These are phyloP conservation scores for Epizoanthus rinbou DNA, from an alignment of 92 coral and sea anemone genomes.

Conservation along the genomic window DNA sequence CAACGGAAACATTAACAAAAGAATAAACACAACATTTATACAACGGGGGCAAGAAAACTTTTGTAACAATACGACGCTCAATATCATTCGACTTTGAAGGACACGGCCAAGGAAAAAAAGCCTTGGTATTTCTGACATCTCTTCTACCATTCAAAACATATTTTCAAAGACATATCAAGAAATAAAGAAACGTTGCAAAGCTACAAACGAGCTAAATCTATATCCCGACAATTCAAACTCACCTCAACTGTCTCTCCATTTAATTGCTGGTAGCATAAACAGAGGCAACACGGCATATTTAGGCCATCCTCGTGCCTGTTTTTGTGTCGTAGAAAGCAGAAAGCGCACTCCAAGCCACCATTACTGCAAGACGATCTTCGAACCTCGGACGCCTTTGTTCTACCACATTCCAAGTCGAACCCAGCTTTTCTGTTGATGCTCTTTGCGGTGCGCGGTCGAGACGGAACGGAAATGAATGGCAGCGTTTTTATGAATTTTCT, in stretches of 20 bases:
- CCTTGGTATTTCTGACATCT: no score
- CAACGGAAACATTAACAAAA: no score
- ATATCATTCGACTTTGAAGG: no score
- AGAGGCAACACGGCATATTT: constrained; percentile 38
- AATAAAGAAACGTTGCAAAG: no score
- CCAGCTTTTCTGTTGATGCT: constrained; percentile 30
- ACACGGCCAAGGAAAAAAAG: no score
- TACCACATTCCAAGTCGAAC: constrained; percentile 17
- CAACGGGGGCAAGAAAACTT: no score
- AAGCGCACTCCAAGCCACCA: neutral
- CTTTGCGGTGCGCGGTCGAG: neutral
- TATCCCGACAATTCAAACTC: neutral
- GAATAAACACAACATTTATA: no score
- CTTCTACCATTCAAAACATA: no score
- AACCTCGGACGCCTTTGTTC: neutral
- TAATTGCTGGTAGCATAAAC: constrained; percentile 31
- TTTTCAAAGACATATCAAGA: no score
- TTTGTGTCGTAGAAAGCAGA: constrained; percentile 19
- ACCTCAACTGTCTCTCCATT: constrained; percentile 30
- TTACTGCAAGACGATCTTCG: constrained; percentile 26
- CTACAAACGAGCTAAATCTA: no score
- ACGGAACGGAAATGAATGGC: constrained; percentile 13
- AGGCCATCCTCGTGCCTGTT: constrained; percentile 14
- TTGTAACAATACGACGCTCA: no score
- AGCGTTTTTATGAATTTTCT: neutral